These are phyloP conservation scores for Polypterus senegalus DNA, from an alignment of 2,113 vertebrate species.

Conservation along the genomic window DNA sequence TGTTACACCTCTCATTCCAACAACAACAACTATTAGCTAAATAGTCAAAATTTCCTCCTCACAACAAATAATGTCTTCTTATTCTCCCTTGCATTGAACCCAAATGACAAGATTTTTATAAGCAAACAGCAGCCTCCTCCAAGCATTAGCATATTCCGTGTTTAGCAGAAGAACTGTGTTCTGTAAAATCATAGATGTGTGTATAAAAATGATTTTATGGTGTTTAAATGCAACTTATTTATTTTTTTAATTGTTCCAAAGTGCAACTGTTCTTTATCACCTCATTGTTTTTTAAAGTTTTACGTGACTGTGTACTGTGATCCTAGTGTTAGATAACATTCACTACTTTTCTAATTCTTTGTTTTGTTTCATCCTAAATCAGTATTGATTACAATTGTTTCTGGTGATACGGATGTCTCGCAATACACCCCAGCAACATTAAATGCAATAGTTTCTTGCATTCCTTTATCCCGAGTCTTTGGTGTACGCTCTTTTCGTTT, in stretches of 20 bases:
- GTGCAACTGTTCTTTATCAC: constrained; percentile 67
- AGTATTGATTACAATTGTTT: neutral
- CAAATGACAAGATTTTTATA: too few relatives aligned
- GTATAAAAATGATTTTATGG: constrained; percentile 31
- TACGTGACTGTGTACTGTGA: constrained; percentile 57
- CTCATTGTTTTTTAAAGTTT: constrained; percentile 40
- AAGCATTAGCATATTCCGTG: too few relatives aligned
- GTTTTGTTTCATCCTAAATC: too few relatives aligned
- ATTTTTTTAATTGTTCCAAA: constrained; percentile 59
- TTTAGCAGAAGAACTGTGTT: constrained; percentile 16
- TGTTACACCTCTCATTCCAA: neutral
- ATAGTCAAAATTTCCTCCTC: too few relatives aligned
- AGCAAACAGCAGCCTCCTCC: too few relatives aligned
- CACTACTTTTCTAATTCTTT: too few relatives aligned
- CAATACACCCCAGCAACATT: constrained; percentile 28
- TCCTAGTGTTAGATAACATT: constrained; percentile 42
- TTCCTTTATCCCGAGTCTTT: too few relatives aligned
- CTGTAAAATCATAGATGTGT: constrained; percentile 30
- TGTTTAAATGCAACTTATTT: constrained; percentile 30
- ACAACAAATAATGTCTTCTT: too few relatives aligned
- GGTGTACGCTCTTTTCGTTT: constrained; percentile 30
- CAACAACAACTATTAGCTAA: too few relatives aligned
- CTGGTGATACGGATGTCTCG: constrained; percentile 27
- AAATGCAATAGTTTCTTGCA: constrained; percentile 6
- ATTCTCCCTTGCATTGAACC: too few relatives aligned